Conservation (phyloP, 1,140 invertebrate species). For the Cepaea nemoralis region DNA sequence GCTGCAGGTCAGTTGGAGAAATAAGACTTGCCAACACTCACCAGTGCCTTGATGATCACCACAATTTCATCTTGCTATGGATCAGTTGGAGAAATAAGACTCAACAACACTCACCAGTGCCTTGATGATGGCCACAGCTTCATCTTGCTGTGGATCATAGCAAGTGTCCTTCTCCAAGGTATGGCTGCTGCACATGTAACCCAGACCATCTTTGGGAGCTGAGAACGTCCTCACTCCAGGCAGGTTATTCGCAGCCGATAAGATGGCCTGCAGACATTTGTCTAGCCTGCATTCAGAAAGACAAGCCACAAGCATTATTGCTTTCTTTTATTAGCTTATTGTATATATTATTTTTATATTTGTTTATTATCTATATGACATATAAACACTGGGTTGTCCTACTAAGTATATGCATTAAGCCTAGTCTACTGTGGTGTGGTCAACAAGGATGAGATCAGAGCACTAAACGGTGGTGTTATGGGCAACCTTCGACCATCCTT, state of each 20-base stretch:
- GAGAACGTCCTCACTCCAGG: conserved; percentile 58
- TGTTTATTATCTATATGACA: neutral
- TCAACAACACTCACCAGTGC: conserved; percentile 62
- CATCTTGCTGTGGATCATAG: conserved; percentile 65
- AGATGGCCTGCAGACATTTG: conserved; percentile 33
- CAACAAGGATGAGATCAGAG: no score
- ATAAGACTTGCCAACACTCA: no score
- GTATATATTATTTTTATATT: no score
- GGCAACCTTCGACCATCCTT: no score
- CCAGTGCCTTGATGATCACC: conserved; percentile 62
- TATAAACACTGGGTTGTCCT: neutral
- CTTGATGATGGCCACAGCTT: conserved; percentile 60
- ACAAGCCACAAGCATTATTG: no score
- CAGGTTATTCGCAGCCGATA: conserved; percentile 28
- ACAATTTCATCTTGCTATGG: conserved; percentile 63
- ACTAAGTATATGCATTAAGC: no score
- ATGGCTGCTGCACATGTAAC: conserved; percentile 61
- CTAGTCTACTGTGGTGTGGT: no score
- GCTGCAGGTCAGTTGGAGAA: no score
- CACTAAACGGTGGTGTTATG: no score
- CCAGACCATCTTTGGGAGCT: conserved; percentile 61
- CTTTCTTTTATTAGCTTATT: neutral
- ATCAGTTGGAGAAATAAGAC: no score
- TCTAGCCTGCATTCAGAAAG: conserved; percentile 18
- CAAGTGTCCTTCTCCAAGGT: conserved; percentile 67